These are phyloP conservation scores for Herpetotheres cachinnans DNA, from an alignment of 2,113 vertebrate species.

Conservation along the genomic window DNA sequence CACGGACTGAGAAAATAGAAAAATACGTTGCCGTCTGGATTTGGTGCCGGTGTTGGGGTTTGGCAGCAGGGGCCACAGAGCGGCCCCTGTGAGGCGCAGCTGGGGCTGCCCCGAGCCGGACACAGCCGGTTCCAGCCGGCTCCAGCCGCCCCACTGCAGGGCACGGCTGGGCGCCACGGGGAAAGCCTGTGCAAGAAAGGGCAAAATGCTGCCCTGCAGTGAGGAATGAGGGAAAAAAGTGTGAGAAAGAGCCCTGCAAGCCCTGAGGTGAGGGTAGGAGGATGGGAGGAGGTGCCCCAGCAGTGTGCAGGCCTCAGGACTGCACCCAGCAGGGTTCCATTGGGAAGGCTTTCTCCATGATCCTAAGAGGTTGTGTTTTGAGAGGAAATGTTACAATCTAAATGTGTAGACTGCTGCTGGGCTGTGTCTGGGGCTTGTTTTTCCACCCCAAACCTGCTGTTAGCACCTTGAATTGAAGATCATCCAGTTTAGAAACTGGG, in stretches of 20 bases:
- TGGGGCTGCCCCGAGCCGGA: accelerated
- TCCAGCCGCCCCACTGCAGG: accelerated
- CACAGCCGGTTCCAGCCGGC: accelerated
- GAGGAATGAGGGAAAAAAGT: neutral
- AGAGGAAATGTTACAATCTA: neutral
- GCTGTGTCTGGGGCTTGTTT: neutral
- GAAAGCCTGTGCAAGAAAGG: neutral
- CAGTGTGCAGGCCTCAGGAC: neutral
- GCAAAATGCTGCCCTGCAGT: too few species aligned
- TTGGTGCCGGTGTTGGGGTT: neutral
- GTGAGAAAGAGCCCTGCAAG: neutral
- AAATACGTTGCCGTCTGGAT: neutral
- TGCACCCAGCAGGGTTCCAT: neutral
- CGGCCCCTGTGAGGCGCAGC: neutral
- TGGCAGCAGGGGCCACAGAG: neutral
- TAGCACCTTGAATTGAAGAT: neutral
- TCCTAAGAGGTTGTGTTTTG: neutral
- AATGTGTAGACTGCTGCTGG: accelerated
- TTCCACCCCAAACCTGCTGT: neutral
- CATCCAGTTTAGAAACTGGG: neutral
- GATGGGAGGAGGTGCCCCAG: neutral
- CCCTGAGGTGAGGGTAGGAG: neutral
- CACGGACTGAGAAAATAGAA: neutral
- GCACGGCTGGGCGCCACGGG: accelerated
- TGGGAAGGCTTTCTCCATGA: neutral